Conservation (phyloP, 2,113 vertebrate species). For the Alexandromys fortis region DNA sequence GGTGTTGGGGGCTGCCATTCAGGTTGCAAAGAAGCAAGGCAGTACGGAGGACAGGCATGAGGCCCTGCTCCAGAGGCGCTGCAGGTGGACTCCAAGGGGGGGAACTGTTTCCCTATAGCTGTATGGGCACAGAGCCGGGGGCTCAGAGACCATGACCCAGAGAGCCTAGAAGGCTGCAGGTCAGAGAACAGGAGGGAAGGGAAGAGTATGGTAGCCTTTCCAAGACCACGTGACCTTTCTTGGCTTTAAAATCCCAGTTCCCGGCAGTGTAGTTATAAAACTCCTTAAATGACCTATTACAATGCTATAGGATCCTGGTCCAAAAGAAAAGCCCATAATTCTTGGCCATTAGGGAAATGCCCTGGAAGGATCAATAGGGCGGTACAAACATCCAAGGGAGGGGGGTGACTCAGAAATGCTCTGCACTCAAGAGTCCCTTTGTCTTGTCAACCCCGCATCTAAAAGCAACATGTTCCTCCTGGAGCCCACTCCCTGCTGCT, state of each 20-base stretch:
- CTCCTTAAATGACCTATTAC: constrained; percentile 50
- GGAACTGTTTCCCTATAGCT: background rate
- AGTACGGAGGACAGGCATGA: background rate
- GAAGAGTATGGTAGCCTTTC: background rate
- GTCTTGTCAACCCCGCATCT: background rate
- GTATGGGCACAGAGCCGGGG: fast-evolving
- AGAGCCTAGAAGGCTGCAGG: background rate
- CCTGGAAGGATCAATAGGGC: constrained; percentile 55
- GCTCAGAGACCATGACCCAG: background rate
- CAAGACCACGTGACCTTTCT: background rate
- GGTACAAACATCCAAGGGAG: background rate
- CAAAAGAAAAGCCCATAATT: constrained; percentile 58
- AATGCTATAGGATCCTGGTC: constrained; percentile 35
- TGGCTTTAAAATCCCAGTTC: constrained; percentile 63
- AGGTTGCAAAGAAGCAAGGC: background rate
- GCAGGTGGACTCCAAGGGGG: background rate
- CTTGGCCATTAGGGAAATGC: constrained; percentile 56
- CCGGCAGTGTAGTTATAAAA: constrained; percentile 65
- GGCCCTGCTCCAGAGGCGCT: background rate
- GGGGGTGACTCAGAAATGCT: background rate
- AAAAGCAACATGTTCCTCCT: background rate
- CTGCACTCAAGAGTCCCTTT: background rate
- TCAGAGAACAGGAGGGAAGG: background rate
- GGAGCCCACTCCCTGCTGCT: fast-evolving
- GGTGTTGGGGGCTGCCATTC: background rate